Percentiles rank a stretch among this genome's conserved stretches.
phyloP scores from a whole-genome alignment of 1,140 invertebrate genomes.

The Harlomillsia oculata region DNA sequence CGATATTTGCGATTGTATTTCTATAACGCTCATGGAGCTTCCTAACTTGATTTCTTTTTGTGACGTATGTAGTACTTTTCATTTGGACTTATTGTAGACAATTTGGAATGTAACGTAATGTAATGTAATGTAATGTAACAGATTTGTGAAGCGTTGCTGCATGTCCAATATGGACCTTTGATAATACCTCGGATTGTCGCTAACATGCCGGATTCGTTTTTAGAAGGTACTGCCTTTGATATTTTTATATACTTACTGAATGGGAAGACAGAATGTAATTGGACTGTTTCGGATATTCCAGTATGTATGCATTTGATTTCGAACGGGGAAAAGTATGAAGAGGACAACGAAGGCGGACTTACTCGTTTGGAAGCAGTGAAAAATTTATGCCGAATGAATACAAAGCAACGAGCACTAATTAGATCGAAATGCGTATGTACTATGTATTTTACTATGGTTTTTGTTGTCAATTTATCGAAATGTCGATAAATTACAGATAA shows the following conservation, averaged over 20 bases:
- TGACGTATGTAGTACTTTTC: constrained; percentile 44
- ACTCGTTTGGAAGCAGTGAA: constrained; percentile 62
- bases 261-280: not conserved
- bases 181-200: constrained; percentile 79
- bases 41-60: constrained; percentile 74
- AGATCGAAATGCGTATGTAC: constrained; percentile 61
- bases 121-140: constrained; percentile 29
- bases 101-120: not conserved
- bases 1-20: constrained; percentile 89
- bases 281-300: constrained; percentile 42
- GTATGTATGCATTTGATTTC: constrained; percentile 73
- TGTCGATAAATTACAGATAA: constrained; percentile 19
- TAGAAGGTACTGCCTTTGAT: constrained; percentile 55
- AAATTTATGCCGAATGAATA: constrained; percentile 80
- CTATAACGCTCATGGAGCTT: constrained; percentile 82
- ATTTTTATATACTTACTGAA: not conserved
- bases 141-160: constrained; percentile 65
- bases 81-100: not conserved
- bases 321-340: constrained; percentile 81
- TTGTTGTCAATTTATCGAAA: constrained; percentile 6
- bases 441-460: constrained; percentile 4
- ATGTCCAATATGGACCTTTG: constrained; percentile 78
- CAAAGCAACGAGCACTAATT: constrained; percentile 67
- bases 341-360: constrained; percentile 58
- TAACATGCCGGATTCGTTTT: constrained; percentile 87